phyloP scores from a whole-genome alignment of 2,113 vertebrate species.

The Lamprologus callipterus region DNA sequence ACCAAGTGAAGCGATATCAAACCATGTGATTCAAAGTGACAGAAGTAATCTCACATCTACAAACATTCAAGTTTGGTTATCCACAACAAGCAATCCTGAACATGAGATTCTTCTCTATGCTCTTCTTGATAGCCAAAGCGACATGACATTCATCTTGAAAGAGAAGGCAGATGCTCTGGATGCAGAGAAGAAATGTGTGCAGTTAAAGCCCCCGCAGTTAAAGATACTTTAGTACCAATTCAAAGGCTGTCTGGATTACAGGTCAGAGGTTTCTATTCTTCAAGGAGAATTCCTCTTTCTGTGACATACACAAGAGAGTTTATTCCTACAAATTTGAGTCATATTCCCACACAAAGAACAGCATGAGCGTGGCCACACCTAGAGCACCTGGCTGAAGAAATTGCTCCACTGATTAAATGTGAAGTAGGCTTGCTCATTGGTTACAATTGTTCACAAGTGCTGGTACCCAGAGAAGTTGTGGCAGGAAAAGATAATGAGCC shows the following conservation, averaged over 20 bases:
- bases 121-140: background rate
- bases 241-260: too few relatives aligned
- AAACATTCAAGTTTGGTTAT: background rate
- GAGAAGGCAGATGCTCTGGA: too few relatives aligned
- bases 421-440: background rate
- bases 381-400: background rate
- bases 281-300: too few relatives aligned
- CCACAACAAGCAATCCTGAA: background rate
- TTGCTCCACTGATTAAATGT: background rate
- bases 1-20: too few relatives aligned
- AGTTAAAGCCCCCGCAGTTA: too few relatives aligned
- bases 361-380: background rate
- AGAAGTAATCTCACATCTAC: background rate
- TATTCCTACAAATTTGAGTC: background rate
- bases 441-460: background rate
- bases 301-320: background rate
- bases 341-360: background rate
- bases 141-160: fast-evolving
- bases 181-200: too few relatives aligned
- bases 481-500: background rate
- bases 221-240: too few relatives aligned
- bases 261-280: too few relatives aligned
- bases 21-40: too few relatives aligned
- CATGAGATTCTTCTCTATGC: background rate
- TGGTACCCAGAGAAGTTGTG: background rate